phyloP scores from a whole-genome alignment of 2,888 invertebrate genomes.

The Callinectes sapidus region DNA sequence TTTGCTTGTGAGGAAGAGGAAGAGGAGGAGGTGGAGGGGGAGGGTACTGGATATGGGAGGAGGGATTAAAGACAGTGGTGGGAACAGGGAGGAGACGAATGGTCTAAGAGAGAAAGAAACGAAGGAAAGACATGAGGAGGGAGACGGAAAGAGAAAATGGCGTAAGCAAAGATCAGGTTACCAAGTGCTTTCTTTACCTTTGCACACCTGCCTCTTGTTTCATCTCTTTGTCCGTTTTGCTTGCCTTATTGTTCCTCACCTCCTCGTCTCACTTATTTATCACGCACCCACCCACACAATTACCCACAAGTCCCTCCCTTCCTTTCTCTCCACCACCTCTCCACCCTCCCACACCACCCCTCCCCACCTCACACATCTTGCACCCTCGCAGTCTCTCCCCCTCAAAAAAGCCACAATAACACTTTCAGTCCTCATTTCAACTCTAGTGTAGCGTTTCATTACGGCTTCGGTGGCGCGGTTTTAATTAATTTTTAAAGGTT shows the following conservation, averaged over 20 bases:
- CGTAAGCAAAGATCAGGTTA: background rate
- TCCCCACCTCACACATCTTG: background rate
- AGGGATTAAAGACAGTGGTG: slow-evolving; percentile 27
- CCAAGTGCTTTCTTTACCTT: background rate
- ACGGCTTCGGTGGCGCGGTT: slow-evolving; percentile 15
- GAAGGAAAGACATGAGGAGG: background rate
- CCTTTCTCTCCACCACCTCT: no score
- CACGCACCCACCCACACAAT: background rate
- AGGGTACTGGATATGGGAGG: background rate
- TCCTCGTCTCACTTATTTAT: background rate
- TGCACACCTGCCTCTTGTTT: background rate
- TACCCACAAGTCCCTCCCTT: background rate
- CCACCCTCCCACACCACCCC: background rate
- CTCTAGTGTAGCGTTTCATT: slow-evolving; percentile 12
- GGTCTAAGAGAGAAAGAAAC: background rate
- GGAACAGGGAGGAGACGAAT: background rate
- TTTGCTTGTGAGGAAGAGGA: background rate
- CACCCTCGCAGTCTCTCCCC: background rate
- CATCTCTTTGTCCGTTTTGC: background rate
- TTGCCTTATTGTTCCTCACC: background rate
- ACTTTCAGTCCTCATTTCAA: slow-evolving; percentile 28
- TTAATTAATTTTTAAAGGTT: slow-evolving; percentile 24
- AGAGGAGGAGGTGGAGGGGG: background rate
- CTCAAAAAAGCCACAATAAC: slow-evolving; percentile 21
- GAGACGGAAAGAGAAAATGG: background rate